phyloP scores from a whole-genome alignment of 1,140 invertebrate genomes.

The Trissolcus basalis region DNA sequence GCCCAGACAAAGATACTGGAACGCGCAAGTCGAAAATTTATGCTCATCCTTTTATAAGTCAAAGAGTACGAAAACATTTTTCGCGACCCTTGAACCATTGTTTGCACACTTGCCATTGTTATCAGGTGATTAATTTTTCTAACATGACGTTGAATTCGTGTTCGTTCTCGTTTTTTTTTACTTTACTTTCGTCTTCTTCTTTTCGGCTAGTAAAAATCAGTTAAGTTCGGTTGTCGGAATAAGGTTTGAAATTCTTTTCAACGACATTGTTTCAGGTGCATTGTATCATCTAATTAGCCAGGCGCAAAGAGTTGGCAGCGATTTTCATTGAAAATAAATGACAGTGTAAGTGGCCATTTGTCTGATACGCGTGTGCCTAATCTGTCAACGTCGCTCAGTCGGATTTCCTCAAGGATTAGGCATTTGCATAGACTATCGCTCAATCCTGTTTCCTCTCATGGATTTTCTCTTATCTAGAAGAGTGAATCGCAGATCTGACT shows the following conservation, averaged over 20 bases:
- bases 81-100: constrained; percentile 58
- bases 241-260: not conserved
- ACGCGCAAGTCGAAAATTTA: constrained; percentile 44
- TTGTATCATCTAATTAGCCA: constrained; percentile 22
- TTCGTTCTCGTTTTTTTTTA: too few species aligned
- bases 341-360: constrained; percentile 65
- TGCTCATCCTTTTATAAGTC: constrained; percentile 48
- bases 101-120: constrained; percentile 61
- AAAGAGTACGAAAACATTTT: constrained; percentile 64
- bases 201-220: constrained; percentile 11
- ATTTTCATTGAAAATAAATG: constrained; percentile 65
- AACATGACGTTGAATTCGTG: constrained; percentile 25
- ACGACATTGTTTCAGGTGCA: constrained; percentile 6
- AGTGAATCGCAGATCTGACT: constrained; percentile 30
- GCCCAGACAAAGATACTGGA: too few species aligned
- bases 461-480: constrained; percentile 52
- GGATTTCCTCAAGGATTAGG: constrained; percentile 73
- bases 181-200: constrained; percentile 1
- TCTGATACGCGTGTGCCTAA: constrained; percentile 60
- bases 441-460: constrained; percentile 61
- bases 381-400: constrained; percentile 71
- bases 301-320: constrained; percentile 13
- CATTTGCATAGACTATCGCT: constrained; percentile 75
- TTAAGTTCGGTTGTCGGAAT: not conserved
- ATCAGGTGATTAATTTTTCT: constrained; percentile 67